Percentiles rank a stretch among this genome's conserved stretches.
These are phyloP conservation scores for Yasuhikotakia modesta DNA, from an alignment of 2,797 vertebrate genomes.

Conservation along the genomic window DNA sequence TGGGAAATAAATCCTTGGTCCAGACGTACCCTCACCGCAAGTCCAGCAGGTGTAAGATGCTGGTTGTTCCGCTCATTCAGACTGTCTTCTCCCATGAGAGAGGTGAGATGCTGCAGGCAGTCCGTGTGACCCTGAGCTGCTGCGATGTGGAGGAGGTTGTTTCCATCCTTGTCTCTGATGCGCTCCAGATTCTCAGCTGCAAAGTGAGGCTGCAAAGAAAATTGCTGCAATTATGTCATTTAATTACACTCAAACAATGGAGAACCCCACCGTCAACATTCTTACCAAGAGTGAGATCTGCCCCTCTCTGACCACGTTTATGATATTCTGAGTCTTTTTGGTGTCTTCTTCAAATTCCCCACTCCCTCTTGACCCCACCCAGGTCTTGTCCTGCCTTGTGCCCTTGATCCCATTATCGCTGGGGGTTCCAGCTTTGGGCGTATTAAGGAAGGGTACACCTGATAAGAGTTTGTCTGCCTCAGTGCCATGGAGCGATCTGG, in stretches of 20 bases:
- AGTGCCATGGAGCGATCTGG: constrained; percentile 73
- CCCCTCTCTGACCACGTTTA: constrained; percentile 94
- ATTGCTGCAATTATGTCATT: not conserved
- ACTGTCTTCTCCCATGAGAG: constrained; percentile 95
- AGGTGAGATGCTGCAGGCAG: constrained; percentile 96
- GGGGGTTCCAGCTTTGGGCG: constrained; percentile 71
- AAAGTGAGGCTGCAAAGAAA: constrained; percentile 85
- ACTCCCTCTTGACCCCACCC: constrained; percentile 67
- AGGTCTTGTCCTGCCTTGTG: constrained; percentile 73
- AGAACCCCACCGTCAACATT: not conserved
- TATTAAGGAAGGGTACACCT: constrained; percentile 82
- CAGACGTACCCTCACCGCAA: constrained; percentile 88
- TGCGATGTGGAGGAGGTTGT: constrained; percentile 92
- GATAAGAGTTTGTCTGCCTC: constrained; percentile 82
- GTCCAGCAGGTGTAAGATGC: constrained; percentile 90
- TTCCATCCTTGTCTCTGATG: constrained; percentile 88
- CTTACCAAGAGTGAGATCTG: constrained; percentile 91
- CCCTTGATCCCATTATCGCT: constrained; percentile 72
- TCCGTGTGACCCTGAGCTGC: constrained; percentile 90
- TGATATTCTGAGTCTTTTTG: constrained; percentile 92
- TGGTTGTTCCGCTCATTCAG: constrained; percentile 90
- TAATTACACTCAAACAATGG: not conserved
- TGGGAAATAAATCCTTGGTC: no score
- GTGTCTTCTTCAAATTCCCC: constrained; percentile 78
- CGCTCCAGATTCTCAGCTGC: constrained; percentile 95